These are phyloP conservation scores for Plumapathes pennacea DNA, from an alignment of 92 coral and sea anemone species.

Conservation along the genomic window DNA sequence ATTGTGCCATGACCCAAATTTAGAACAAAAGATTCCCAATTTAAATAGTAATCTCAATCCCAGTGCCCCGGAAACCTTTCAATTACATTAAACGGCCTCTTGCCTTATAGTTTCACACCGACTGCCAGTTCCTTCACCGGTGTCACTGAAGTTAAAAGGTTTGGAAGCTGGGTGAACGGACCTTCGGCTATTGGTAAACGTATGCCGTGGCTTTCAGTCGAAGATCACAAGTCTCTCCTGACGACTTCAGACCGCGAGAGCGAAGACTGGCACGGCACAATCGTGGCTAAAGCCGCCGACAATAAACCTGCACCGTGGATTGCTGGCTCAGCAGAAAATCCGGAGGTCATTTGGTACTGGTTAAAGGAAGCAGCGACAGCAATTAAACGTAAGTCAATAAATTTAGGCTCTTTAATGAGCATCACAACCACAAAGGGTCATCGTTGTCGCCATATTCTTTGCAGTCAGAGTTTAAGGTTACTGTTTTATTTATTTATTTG, in stretches of 20 bases:
- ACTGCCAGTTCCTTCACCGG: conserved; percentile 51
- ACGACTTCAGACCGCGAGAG: conserved; percentile 78
- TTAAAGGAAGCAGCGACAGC: conserved; percentile 84
- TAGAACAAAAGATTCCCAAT: no score
- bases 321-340: conserved; percentile 58
- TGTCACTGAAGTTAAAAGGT: conserved; percentile 63
- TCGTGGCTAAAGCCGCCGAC: conserved; percentile 54
- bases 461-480: no score
- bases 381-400: conserved; percentile 44
- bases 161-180: conserved; percentile 80
- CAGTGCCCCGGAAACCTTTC: no score
- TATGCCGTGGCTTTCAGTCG: conserved; percentile 81
- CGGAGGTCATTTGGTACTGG: conserved; percentile 97
- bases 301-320: conserved; percentile 78
- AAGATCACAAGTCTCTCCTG: conserved; percentile 58
- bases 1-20: no score
- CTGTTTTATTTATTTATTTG: background rate
- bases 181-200: conserved; percentile 67
- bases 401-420: no score
- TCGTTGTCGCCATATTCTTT: no score
- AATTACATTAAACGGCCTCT: no score
- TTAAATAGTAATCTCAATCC: no score
- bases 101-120: conserved; percentile 29
- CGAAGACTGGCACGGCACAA: conserved; percentile 73
- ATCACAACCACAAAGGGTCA: no score